A percentile compares a stretch with the other conserved stretches of the same genome.
These are phyloP conservation scores for Drosophila fulvimacula DNA, from an alignment of 2,888 invertebrate species.

Conservation along the genomic window DNA sequence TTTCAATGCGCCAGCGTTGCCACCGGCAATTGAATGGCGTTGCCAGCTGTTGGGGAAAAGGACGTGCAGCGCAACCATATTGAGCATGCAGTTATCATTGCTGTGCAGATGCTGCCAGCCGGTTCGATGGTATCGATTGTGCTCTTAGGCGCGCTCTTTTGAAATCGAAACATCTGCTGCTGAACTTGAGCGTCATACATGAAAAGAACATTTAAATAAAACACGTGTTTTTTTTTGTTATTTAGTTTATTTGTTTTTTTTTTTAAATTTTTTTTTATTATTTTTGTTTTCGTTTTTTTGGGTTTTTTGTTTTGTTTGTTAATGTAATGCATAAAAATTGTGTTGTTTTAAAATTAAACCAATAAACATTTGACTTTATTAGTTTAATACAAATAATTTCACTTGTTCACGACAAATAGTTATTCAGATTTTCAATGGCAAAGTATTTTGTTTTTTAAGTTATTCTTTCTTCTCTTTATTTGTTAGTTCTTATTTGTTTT, in stretches of 20 bases:
- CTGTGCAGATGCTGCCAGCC: neutral
- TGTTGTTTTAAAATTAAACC: conserved; percentile 71
- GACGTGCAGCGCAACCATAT: neutral
- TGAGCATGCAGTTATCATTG: neutral
- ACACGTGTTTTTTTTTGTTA: conserved; percentile 23
- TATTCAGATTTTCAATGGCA: conserved; percentile 60
- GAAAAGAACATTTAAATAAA: neutral
- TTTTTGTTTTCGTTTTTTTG: conserved; percentile 38
- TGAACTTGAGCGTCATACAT: neutral
- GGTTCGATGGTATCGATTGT: conserved; percentile 10
- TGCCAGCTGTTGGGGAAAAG: conserved; percentile 33
- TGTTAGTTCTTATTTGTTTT: conserved; percentile 31
- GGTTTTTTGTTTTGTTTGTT: conserved; percentile 40
- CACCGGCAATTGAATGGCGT: conserved; percentile 12
- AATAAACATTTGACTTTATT: conserved; percentile 74
- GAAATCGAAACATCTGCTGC: neutral
- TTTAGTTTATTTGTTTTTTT: conserved; percentile 57
- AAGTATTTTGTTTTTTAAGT: conserved; percentile 50
- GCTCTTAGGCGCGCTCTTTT: neutral
- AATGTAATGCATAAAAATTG: conserved; percentile 75
- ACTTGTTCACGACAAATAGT: conserved; percentile 62
- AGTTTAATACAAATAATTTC: conserved; percentile 73
- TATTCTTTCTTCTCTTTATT: conserved; percentile 42
- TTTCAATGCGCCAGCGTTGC: conserved; percentile 49
- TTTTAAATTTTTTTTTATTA: conserved; percentile 41